phyloP scores from a whole-genome alignment of 2,113 vertebrate genomes.

The Paratilapia polleni region DNA sequence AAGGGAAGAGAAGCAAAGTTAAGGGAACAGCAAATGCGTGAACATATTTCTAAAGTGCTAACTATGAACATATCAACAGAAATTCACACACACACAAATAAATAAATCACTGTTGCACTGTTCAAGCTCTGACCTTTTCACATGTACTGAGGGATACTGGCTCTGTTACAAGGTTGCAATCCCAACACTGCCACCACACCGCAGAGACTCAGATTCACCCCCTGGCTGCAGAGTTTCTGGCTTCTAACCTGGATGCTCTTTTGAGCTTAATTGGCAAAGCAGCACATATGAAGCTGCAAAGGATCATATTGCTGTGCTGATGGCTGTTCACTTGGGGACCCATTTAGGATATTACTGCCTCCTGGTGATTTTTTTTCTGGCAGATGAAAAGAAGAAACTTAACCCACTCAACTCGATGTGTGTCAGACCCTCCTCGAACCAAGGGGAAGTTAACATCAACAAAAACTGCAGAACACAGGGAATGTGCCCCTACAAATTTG shows the following conservation, averaged over 20 bases:
- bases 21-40: background rate
- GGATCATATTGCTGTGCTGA: constrained; percentile 14
- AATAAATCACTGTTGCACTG: constrained; percentile 4
- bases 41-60: background rate
- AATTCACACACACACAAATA: constrained; percentile 1
- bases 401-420: background rate
- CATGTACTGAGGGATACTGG: constrained; percentile 37
- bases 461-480: background rate
- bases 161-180: constrained; percentile 27
- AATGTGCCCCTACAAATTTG: background rate
- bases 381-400: constrained; percentile 8
- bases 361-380: constrained; percentile 8
- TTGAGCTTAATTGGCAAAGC: constrained; percentile 44
- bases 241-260: constrained; percentile 23
- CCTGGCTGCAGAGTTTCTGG: constrained; percentile 23
- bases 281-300: constrained; percentile 7
- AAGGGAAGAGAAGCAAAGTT: background rate
- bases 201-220: constrained; percentile 40
- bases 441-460: background rate
- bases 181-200: background rate
- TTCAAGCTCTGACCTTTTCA: constrained; percentile 46
- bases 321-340: constrained; percentile 4
- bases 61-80: background rate
- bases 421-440: background rate
- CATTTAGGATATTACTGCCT: constrained; percentile 24